Evolutionary conservation across 2,797 vertebrate genomes (phyloP), one percentile per base, ranked within the genome.

Genomic region (Gephyroberyx darwinii): DNA sequence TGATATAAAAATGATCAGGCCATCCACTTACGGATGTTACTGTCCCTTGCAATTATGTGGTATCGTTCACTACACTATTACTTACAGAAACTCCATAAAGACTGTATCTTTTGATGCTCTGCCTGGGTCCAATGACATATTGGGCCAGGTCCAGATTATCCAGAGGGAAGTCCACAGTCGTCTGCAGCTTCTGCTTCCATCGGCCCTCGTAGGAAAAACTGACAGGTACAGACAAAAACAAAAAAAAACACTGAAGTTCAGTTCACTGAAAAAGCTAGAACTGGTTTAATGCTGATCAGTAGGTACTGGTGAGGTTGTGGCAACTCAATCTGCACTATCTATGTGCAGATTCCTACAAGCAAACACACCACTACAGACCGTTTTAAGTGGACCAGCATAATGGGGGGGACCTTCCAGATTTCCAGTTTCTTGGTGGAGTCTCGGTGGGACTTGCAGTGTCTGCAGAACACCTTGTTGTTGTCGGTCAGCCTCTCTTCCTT

Each of bases 181-280:
- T 98, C 73, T 99, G 98, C 74, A 99, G 93, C 86, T 99, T 99
- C 88, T 99, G 98, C 74, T 98, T 97, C 98, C 98, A 99, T 68
- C 98, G 92, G 59, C 98, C 98, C 79, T 98, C 98, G 5, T 97
- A 98, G 48, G 96, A 99, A 90, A 99, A 99, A 78, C 98, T 94
- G 51, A 31, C 10, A n/a, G n/a, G n/a, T n/a, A 45, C 22, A 31
- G 5, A 56, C 35, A 51, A 14, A 54, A 4, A 55, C 8, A 53
- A 22, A 55, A 30, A 43, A 6, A 56, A 33, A 47, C 17, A 43
- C 50, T 26, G 26, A 26, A n/a, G n/a, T 12, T 50, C 22, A 41
- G 13, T 17, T 45, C 16, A 16, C 43, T 45, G 43, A 16, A 45
- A 16, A 16, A 17, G 1, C 12, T 41, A 16, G 41, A 5, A 45